These are phyloP conservation scores for Tolmerus cingulatus DNA, from an alignment of 2,888 invertebrate genomes.

Conservation along the genomic window DNA sequence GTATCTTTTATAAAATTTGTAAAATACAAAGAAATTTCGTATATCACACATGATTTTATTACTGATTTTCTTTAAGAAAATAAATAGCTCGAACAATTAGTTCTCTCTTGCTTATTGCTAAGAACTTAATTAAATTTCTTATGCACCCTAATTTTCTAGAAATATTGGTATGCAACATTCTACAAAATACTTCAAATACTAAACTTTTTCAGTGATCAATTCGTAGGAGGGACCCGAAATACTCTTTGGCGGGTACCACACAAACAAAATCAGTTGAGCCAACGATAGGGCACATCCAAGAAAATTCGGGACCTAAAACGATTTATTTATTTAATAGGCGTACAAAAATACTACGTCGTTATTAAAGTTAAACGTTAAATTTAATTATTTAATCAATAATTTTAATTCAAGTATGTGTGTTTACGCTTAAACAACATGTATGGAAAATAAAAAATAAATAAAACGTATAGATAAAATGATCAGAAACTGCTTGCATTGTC, in stretches of 20 bases:
- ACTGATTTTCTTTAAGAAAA: background rate
- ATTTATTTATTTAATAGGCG: slow-evolving; percentile 54
- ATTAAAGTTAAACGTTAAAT: too few species aligned
- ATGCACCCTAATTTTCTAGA: background rate
- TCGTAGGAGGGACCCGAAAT: slow-evolving; percentile 61
- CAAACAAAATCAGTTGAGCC: slow-evolving; percentile 79
- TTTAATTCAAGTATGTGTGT: too few species aligned
- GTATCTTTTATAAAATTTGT: background rate
- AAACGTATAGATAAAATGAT: too few species aligned
- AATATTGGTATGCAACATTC: background rate
- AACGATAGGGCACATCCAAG: slow-evolving; percentile 78
- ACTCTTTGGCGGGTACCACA: slow-evolving; percentile 71
- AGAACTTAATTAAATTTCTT: background rate
- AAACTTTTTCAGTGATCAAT: slow-evolving; percentile 55
- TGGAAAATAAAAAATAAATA: too few species aligned
- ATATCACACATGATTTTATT: slow-evolving; percentile 17
- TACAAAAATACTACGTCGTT: background rate
- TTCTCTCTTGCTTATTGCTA: background rate
- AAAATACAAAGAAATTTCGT: background rate
- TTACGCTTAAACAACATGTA: too few species aligned
- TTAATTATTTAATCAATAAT: too few species aligned
- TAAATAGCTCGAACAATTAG: background rate
- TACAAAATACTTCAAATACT: background rate
- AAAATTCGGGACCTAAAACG: slow-evolving; percentile 76
- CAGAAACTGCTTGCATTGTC: too few species aligned